Evolutionary conservation across 2,113 vertebrate species (phyloP).

Genomic region (Hipposideros armiger): DNA sequence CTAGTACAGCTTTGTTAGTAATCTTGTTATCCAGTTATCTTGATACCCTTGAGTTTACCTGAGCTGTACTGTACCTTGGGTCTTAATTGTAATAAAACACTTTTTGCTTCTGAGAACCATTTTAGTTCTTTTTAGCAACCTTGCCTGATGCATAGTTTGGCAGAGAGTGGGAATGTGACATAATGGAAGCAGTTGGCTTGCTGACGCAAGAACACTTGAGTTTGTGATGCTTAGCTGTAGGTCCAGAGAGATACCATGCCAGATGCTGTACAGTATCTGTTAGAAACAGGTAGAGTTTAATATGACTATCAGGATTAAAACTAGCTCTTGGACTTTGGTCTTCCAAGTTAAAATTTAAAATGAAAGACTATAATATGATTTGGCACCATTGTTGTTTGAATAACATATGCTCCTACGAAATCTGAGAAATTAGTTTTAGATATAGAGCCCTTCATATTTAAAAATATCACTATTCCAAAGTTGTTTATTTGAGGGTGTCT

Average conservation of each 20-base stretch:
- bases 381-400: conserved; percentile 9
- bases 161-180: conserved; percentile 57
- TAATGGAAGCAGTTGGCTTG: conserved; percentile 61
- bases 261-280: neutral
- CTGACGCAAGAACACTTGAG: conserved; percentile 60
- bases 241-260: neutral
- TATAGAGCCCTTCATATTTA: neutral
- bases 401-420: conserved; percentile 43
- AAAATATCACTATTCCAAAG: neutral
- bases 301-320: conserved; percentile 34
- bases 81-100: conserved; percentile 45
- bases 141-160: conserved; percentile 56
- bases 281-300: conserved; percentile 51
- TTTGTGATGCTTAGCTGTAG: conserved; percentile 34
- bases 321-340: neutral
- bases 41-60: neutral
- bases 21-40: conserved; percentile 33
- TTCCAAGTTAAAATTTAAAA: conserved; percentile 43
- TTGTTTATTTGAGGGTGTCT: conserved; percentile 26
- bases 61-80: conserved; percentile 10
- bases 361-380: conserved; percentile 55
- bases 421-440: conserved; percentile 60
- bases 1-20: neutral
- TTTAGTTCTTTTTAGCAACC: conserved; percentile 68
- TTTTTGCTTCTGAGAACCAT: conserved; percentile 66